Evolutionary conservation across 2,113 vertebrate species (phyloP), one percentile per base, ranked within the genome.

Genomic region (Tychaedon coryphoeus): DNA sequence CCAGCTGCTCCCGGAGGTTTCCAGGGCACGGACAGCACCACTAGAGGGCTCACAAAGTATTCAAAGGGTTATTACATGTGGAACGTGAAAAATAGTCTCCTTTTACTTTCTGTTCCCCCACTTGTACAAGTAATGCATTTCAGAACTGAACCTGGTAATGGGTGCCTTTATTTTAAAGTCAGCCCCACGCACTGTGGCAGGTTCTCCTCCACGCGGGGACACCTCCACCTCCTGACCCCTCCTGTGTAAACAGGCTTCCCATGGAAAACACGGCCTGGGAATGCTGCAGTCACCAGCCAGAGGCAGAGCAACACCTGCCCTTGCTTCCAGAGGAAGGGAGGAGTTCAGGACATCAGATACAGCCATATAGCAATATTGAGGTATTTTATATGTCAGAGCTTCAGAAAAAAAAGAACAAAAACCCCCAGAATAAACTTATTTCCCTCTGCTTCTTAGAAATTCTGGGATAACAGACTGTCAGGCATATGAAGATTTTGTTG

Each of bases 1-100:
- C 40, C 67, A 25, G 64, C 18, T 14, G 36, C 26, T 90, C 75
- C 60, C 8, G 12, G 38, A 56, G 26, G 40, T n/a, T 91, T 34
- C 76, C 83, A 50, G 69, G 72, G 38, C 65, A 12, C 3, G n/a
- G 50, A 61, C 85, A 88, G 54, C 42, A 36, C 92, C 88, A 50
- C 95, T 94, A 96, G 96, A 90, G 96, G 95, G 94, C 94, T 94
- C 92, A 86, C 75, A 9, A 17, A 66, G 51, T 76, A 47, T 80
- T 88, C 54, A 26, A 86, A 88, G 91, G 82, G 56, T 48, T 66
- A 38, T 54, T 50, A 10, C 22, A 34, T 4, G 9, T 23, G 12
- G 2, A 4, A 26, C 10, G 0, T 33, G 22, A 48, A 67, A 89
- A 92, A 77, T 5, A 51, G 0, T 14, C 31, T 75, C 31, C 51